These are phyloP conservation scores for Notarius lentiginosus DNA, from an alignment of 2,113 vertebrate genomes.

Conservation along the genomic window DNA sequence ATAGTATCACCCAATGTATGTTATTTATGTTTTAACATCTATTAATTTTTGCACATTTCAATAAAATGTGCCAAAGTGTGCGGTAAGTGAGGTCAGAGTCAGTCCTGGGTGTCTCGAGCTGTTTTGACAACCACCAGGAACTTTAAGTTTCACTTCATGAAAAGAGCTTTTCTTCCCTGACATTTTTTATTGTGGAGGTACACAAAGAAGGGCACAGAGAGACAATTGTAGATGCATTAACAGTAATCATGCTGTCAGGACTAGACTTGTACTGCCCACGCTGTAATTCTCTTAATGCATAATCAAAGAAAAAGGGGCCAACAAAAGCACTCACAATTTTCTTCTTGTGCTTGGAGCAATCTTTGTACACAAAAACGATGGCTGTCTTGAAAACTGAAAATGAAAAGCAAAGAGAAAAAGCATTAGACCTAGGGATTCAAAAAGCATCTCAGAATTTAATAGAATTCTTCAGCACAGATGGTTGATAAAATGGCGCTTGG, in stretches of 20 bases:
- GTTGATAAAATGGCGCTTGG: constrained; percentile 8
- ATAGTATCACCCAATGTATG: neutral
- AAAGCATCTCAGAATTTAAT: constrained; percentile 29
- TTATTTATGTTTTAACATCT: neutral
- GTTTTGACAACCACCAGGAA: neutral
- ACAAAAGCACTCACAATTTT: constrained; percentile 82
- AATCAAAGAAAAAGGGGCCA: constrained; percentile 13
- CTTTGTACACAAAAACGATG: constrained; percentile 93
- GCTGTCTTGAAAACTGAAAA: constrained; percentile 92
- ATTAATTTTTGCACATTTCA: neutral
- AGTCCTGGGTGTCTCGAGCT: neutral
- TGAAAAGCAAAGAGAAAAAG: constrained; percentile 10
- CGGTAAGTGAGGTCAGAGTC: neutral
- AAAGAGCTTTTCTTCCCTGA: neutral
- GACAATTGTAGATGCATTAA: neutral
- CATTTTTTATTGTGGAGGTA: neutral
- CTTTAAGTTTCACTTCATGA: neutral
- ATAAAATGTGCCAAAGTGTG: neutral
- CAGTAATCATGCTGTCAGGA: constrained; percentile 13
- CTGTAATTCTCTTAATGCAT: constrained; percentile 23
- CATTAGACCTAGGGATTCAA: constrained; percentile 44
- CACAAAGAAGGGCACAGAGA: constrained; percentile 5
- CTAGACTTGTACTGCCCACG: neutral
- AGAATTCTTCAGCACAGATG: constrained; percentile 24
- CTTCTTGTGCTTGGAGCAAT: constrained; percentile 91